Percentiles rank a stretch among this genome's conserved stretches.
Conservation (phyloP, 2,113 vertebrate genomes). For the Anhinga rufa region DNA sequence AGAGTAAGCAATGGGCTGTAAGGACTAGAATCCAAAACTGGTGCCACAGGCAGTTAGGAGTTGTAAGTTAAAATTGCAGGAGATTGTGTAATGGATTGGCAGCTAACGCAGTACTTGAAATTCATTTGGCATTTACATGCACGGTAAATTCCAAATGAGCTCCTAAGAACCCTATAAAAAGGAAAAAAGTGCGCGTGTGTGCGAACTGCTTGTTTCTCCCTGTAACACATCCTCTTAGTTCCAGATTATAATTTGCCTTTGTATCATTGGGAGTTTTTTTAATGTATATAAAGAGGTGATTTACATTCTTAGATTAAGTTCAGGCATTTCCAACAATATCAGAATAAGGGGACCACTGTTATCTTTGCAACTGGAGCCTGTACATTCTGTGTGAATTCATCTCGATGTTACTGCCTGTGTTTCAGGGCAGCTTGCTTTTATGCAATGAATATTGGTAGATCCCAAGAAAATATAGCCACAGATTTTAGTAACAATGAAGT, state of each 20-base stretch:
- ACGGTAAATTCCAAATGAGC: constrained; percentile 51
- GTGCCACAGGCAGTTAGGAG: background rate
- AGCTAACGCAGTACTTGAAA: background rate
- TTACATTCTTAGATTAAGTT: background rate
- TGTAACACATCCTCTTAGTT: background rate
- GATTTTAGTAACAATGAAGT: background rate
- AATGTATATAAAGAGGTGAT: background rate
- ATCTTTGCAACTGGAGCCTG: background rate
- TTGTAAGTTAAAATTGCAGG: constrained; percentile 2
- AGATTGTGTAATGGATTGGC: constrained; percentile 22
- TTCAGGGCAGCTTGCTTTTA: background rate
- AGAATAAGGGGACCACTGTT: background rate
- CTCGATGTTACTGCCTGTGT: background rate
- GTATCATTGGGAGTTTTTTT: background rate
- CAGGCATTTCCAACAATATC: background rate
- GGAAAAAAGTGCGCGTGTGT: background rate
- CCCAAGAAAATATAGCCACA: background rate
- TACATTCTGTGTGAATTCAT: background rate
- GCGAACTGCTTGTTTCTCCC: background rate
- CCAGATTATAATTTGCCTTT: background rate
- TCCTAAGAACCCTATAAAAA: constrained; percentile 37
- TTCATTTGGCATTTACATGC: constrained; percentile 54
- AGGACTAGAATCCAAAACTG: background rate
- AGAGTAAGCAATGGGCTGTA: background rate
- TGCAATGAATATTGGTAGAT: background rate